Conservation (phyloP, 2,113 vertebrate species). For the Salminus brasiliensis region DNA sequence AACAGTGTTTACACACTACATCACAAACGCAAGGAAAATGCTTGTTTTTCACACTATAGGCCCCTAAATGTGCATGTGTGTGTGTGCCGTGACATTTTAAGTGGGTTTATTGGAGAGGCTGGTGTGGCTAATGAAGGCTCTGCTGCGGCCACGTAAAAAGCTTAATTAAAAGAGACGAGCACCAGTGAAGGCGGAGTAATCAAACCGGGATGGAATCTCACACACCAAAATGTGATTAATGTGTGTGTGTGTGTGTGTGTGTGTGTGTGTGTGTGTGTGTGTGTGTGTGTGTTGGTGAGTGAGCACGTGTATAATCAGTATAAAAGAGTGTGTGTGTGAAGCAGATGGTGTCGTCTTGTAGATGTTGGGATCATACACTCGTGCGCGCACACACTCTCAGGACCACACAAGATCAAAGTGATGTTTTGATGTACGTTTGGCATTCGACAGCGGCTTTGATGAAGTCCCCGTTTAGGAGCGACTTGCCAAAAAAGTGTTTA, state of each 20-base stretch:
- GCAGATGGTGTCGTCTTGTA: conserved; percentile 40
- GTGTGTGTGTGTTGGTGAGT: conserved; percentile 6
- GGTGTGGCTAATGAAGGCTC: conserved; percentile 30
- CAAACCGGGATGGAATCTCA: conserved; percentile 15
- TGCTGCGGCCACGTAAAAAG: not conserved
- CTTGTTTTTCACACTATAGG: too few species aligned
- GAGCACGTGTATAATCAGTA: not conserved
- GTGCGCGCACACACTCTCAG: not conserved
- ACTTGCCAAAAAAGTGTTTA: conserved; percentile 8
- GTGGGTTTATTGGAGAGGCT: conserved; percentile 35
- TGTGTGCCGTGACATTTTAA: too few species aligned
- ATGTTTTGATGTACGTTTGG: not conserved
- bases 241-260: conserved; percentile 26
- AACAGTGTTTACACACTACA: too few species aligned
- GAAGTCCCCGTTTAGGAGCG: conserved; percentile 1
- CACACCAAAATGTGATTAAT: not conserved
- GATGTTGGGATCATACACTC: not conserved
- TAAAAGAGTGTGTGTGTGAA: not conserved
- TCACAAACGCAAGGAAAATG: too few species aligned
- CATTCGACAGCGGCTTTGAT: conserved; percentile 10
- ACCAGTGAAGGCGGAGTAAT: conserved; percentile 19
- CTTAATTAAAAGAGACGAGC: conserved; percentile 54
- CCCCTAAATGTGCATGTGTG: too few species aligned
- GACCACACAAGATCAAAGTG: conserved; percentile 9
- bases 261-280: conserved; percentile 29